Evolutionary conservation across 2,888 invertebrate genomes (phyloP).

Genomic region (Phrixothrix hirtus): DNA sequence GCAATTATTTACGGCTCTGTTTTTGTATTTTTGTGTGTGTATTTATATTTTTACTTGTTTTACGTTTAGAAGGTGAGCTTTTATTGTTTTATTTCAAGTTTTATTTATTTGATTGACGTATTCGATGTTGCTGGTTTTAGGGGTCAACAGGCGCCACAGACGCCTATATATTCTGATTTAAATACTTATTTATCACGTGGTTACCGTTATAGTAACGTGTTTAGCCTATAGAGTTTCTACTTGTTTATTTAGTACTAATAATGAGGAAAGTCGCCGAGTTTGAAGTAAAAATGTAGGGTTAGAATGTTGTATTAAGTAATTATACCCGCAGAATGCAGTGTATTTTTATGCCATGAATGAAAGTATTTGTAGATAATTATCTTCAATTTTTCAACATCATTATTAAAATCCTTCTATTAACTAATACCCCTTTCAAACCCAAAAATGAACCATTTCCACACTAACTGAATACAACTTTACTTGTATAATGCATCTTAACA

Average conservation of each 20-base stretch:
- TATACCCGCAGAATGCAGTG: no score
- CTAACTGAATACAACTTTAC: no score
- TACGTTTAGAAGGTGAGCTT: constrained; percentile 44
- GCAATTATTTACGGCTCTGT: constrained; percentile 17
- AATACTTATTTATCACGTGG: constrained; percentile 17
- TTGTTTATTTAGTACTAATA: neutral
- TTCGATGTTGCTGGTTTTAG: constrained; percentile 17
- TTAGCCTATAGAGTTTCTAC: constrained; percentile 12
- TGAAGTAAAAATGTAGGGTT: constrained; percentile 9
- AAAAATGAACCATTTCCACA: neutral
- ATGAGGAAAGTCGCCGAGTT: neutral
- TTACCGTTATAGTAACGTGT: constrained; percentile 3
- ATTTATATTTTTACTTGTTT: constrained; percentile 39
- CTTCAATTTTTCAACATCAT: no score
- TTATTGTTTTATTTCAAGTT: no score
- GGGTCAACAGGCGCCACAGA: constrained; percentile 50
- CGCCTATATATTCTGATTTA: constrained; percentile 31
- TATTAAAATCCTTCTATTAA: neutral
- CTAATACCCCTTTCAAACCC: neutral
- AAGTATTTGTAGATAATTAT: no score
- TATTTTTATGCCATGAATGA: no score
- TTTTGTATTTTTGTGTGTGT: constrained; percentile 37
- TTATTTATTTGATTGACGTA: constrained; percentile 36
- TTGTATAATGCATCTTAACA: no score
- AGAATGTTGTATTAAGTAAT: no score